Evolutionary conservation across 2,113 vertebrate species (phyloP).

Genomic region (Nothoprocta perdicaria): DNA sequence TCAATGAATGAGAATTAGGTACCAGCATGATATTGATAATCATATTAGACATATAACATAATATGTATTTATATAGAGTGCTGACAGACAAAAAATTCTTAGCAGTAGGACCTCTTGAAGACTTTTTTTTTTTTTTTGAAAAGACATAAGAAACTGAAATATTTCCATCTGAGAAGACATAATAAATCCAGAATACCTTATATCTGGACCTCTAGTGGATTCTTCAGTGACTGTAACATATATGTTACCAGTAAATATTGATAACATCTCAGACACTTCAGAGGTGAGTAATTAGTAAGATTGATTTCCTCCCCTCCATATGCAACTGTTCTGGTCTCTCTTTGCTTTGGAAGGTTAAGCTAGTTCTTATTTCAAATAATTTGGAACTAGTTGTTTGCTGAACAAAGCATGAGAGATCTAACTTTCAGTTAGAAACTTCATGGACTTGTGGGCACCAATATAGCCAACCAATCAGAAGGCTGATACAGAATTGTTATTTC

Average conservation of each 20-base stretch:
- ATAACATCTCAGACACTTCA: background rate
- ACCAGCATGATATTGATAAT: background rate
- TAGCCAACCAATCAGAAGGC: background rate
- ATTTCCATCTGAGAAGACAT: background rate
- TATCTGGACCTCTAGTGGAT: background rate
- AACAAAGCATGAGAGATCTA: background rate
- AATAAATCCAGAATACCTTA: background rate
- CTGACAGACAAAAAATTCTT: background rate
- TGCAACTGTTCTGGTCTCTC: background rate
- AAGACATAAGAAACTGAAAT: too few relatives aligned
- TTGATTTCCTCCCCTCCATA: background rate
- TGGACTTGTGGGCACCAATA: background rate
- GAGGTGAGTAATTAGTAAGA: background rate
- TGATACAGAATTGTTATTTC: background rate
- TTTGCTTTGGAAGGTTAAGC: background rate
- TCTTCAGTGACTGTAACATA: background rate
- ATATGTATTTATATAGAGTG: background rate
- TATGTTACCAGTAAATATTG: background rate
- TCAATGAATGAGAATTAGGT: background rate
- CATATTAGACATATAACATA: background rate
- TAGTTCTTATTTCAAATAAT: background rate
- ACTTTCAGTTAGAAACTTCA: background rate
- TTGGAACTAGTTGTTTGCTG: background rate
- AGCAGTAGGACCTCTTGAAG: background rate
- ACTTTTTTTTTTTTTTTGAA: background rate